Percentiles rank a stretch among this genome's conserved stretches.
These are phyloP conservation scores for Sebastes matsubarae DNA, from an alignment of 2,797 vertebrate genomes.

Conservation along the genomic window DNA sequence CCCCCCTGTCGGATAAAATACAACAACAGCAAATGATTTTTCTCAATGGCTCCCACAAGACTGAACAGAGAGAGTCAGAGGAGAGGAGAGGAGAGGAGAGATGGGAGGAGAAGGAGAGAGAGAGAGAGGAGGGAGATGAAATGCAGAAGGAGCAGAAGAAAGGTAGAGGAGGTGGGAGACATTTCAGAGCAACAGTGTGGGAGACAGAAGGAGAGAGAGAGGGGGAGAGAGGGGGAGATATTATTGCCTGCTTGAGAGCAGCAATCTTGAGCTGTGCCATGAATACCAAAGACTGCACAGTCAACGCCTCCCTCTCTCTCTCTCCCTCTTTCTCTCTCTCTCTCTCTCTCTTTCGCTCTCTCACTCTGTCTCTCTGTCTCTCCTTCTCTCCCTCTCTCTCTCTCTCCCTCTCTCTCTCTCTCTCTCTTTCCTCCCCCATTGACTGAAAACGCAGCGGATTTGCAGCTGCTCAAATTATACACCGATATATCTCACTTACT, in stretches of 20 bases:
- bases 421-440: not conserved
- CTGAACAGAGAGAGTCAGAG: not conserved
- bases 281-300: conserved; percentile 70
- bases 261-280: conserved; percentile 68
- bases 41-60: conserved; percentile 70
- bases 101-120: not conserved
- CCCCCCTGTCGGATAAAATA: conserved; percentile 49
- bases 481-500: conserved; percentile 47
- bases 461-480: conserved; percentile 60
- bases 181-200: conserved; percentile 67
- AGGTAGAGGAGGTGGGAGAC: not conserved
- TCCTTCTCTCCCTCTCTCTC: too few species aligned
- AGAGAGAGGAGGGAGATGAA: not conserved
- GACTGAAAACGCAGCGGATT: conserved; percentile 51
- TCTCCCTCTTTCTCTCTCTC: not conserved
- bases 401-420: too few species aligned
- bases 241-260: conserved; percentile 73
- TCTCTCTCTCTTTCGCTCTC: not conserved
- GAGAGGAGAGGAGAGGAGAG: not conserved
- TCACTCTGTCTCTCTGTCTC: accelerated
- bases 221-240: conserved; percentile 47
- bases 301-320: conserved; percentile 4
- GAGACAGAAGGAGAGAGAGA: conserved; percentile 36
- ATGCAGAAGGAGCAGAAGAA: not conserved
- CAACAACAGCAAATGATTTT: conserved; percentile 70